Base-by-base conservation (phyloP, 2,888 invertebrate species). In the Megaustenia siamemsis region DNA sequence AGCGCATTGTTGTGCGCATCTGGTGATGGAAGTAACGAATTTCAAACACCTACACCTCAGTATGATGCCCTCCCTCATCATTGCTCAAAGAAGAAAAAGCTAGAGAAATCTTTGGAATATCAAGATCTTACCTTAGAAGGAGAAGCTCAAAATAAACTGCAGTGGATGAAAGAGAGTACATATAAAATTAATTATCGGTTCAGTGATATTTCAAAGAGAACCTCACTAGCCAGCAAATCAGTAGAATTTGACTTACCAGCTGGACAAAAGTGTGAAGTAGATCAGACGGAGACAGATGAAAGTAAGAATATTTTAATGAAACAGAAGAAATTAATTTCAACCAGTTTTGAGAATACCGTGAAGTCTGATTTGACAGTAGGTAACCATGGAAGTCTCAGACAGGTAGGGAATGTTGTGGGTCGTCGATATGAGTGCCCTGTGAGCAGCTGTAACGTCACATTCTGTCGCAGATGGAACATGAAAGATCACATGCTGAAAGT, bases 21-120 rank as follows among this genome's bases (percentile, higher is more conserved):
- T n/a, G n/a, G n/a, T n/a, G n/a, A n/a, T n/a, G n/a, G n/a, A n/a
- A n/a, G n/a, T n/a, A n/a, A n/a, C n/a, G n/a, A n/a, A n/a, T n/a
- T n/a, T n/a, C n/a, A n/a, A n/a, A n/a, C n/a, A n/a, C n/a, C n/a
- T n/a, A n/a, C n/a, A n/a, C n/a, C n/a, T n/a, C n/a, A n/a, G n/a
- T n/a, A n/a, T n/a, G n/a, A n/a, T n/a, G n/a, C n/a, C n/a, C n/a
- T n/a, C n/a, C n/a, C n/a, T n/a, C n/a, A n/a, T n/a, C n/a, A n/a
- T n/a, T n/a, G n/a, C n/a, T 71, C 83, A 0, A 83, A 83, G 49
- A 83, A 83, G 68, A 68, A 78, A 56, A 77, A 53, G 24, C 56
- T 83, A 8, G 78, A 78, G 56, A 83, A 56, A 43, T 78, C 69
- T n/a, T 28, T 66, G 24, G 53, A 56, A 28, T 10, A 66, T 5